Evolutionary conservation across 2,797 vertebrate genomes (phyloP).

Genomic region (Sebastes steindachneri): DNA sequence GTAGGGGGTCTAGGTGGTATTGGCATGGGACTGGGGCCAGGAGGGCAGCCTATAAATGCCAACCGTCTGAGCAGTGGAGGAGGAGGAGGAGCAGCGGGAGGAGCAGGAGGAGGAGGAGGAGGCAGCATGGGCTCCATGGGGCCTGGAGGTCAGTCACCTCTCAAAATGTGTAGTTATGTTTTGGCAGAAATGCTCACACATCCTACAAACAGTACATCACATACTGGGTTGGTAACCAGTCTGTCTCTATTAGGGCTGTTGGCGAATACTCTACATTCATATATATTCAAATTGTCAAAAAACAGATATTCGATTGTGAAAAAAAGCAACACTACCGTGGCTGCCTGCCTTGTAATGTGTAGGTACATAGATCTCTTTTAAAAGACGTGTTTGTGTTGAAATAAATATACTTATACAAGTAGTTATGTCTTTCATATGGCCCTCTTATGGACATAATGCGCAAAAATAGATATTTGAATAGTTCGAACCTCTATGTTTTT

Average conservation of each 20-base stretch:
- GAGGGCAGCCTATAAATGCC: conserved; percentile 96
- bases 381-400: too few species aligned
- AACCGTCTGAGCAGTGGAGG: conserved; percentile 87
- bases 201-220: not conserved
- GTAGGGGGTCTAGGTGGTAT: conserved; percentile 95
- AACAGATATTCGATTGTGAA: not conserved
- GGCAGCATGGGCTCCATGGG: conserved; percentile 90
- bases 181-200: not conserved
- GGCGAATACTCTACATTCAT: not conserved
- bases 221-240: not conserved
- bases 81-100: conserved; percentile 71
- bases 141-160: conserved; percentile 85
- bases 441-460: not conserved
- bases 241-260: not conserved
- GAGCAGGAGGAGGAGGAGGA: conserved; percentile 84
- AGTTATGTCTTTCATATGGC: not conserved
- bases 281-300: not conserved
- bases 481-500: too few species aligned
- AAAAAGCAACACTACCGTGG: too few species aligned
- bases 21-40: conserved; percentile 97
- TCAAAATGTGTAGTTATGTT: not conserved
- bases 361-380: too few species aligned
- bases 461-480: not conserved
- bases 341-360: too few species aligned
- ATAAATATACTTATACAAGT: not conserved